Percentiles rank a stretch among this genome's conserved stretches.
phyloP scores from a whole-genome alignment of 2,888 invertebrate genomes.

The Sesia apiformis region DNA sequence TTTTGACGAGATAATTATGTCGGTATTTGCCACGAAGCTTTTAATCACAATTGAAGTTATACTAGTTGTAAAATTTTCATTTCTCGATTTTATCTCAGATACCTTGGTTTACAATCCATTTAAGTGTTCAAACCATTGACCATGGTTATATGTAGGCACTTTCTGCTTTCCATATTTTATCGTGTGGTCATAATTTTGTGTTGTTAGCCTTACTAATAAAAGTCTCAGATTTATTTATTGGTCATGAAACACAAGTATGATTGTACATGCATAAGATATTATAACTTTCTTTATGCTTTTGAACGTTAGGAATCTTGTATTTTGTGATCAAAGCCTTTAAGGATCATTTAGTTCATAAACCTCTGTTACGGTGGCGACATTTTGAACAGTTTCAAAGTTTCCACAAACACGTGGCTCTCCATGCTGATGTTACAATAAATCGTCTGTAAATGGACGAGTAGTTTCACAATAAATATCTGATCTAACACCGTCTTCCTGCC shows the following conservation, averaged over 20 bases:
- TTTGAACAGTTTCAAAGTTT: constrained; percentile 12
- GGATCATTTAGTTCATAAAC: neutral
- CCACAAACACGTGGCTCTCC: constrained; percentile 14
- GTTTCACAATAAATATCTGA: constrained; percentile 65
- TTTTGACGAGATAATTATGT: too few relatives aligned
- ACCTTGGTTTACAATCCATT: constrained; percentile 29
- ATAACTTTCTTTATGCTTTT: too few relatives aligned
- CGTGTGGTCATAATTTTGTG: neutral
- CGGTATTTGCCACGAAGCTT: constrained; percentile 4
- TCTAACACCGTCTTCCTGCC: constrained; percentile 67
- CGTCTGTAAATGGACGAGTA: constrained; percentile 50
- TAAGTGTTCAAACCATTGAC: constrained; percentile 27
- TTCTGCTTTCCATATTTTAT: constrained; percentile 1
- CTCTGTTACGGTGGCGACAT: neutral
- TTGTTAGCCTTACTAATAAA: too few relatives aligned
- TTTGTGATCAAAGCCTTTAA: neutral
- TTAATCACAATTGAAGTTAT: constrained; percentile 35
- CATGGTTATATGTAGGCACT: too few relatives aligned
- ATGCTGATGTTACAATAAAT: constrained; percentile 40
- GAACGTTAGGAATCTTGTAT: neutral
- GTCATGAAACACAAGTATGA: too few relatives aligned
- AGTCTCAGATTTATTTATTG: too few relatives aligned
- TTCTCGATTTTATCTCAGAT: constrained; percentile 33
- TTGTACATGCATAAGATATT: too few relatives aligned
- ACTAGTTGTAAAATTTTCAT: constrained; percentile 42